Percentiles rank a stretch among this genome's conserved stretches.
These are phyloP conservation scores for Brachystomella parvula DNA, from an alignment of 1,140 invertebrate species.

Conservation along the genomic window DNA sequence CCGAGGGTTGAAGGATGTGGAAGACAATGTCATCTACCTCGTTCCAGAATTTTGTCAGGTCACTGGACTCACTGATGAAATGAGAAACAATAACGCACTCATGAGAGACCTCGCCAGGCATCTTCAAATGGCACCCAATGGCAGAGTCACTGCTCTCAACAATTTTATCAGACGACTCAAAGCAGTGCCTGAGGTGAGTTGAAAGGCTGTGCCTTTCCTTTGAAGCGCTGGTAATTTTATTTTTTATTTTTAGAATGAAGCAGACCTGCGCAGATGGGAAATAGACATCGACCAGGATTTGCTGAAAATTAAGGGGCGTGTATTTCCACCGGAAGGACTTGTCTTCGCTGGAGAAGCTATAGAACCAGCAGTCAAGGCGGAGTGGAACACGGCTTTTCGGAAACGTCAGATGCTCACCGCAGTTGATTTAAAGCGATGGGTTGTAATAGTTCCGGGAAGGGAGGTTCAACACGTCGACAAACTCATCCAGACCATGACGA, in stretches of 20 bases:
- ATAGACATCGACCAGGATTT: not conserved
- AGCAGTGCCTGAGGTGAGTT: not conserved
- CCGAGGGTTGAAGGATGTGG: conserved; percentile 4
- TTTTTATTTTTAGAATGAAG: not conserved
- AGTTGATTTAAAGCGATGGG: conserved; percentile 43
- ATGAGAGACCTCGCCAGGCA: conserved; percentile 41
- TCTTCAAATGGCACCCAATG: conserved; percentile 45
- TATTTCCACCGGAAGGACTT: conserved; percentile 4
- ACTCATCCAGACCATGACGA: conserved; percentile 8
- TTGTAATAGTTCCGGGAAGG: conserved; percentile 41
- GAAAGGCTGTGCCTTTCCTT: no score
- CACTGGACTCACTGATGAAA: conserved; percentile 42
- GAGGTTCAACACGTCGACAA: not conserved
- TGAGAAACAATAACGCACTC: conserved; percentile 39
- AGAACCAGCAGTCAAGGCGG: not conserved
- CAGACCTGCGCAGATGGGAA: not conserved
- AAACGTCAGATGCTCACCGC: conserved; percentile 8
- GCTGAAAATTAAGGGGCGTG: not conserved
- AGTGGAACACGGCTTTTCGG: conserved; percentile 36
- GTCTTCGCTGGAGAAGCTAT: not conserved
- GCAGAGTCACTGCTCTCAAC: conserved; percentile 37
- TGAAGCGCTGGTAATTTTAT: no score
- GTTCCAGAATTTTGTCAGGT: conserved; percentile 44
- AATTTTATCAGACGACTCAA: conserved; percentile 34
- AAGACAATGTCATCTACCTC: conserved; percentile 34